These are phyloP conservation scores for Zoanthus sociatus DNA, from an alignment of 92 coral and sea anemone genomes.

Conservation along the genomic window DNA sequence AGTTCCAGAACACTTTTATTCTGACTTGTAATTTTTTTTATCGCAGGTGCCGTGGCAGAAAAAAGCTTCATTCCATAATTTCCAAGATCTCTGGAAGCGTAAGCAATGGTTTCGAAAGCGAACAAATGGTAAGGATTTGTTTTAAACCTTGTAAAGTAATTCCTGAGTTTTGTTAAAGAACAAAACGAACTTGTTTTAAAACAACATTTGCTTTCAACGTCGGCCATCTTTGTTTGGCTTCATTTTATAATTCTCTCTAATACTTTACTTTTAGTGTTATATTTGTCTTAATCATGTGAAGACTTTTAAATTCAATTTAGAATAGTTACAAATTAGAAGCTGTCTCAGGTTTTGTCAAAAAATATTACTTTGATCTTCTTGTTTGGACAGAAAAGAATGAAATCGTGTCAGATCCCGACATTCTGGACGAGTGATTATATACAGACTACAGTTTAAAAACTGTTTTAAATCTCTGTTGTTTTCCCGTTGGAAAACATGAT, in stretches of 20 bases:
- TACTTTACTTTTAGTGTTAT: neutral
- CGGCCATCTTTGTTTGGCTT: slow-evolving; percentile 53
- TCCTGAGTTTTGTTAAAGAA: neutral
- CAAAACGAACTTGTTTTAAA: slow-evolving; percentile 2
- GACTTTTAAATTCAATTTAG: neutral
- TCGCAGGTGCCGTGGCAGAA: slow-evolving; percentile 77
- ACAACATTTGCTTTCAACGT: neutral
- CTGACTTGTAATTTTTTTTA: slow-evolving; percentile 51
- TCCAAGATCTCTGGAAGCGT: slow-evolving; percentile 81
- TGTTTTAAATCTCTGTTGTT: neutral
- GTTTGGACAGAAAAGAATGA: too few relatives aligned
- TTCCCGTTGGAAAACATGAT: neutral
- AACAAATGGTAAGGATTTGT: slow-evolving; percentile 54
- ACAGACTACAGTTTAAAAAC: neutral
- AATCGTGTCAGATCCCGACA: too few relatives aligned
- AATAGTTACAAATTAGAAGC: neutral
- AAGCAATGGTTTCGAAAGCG: slow-evolving; percentile 53
- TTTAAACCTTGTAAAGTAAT: neutral
- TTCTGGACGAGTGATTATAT: too few relatives aligned
- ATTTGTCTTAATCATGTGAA: neutral
- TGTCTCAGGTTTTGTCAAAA: too few relatives aligned
- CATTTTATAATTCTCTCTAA: neutral
- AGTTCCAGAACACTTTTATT: neutral
- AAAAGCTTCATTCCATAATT: slow-evolving; percentile 87
- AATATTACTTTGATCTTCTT: too few relatives aligned